These are phyloP conservation scores for Ibidorhyncha struthersii DNA, from an alignment of 2,113 vertebrate species.

Conservation along the genomic window DNA sequence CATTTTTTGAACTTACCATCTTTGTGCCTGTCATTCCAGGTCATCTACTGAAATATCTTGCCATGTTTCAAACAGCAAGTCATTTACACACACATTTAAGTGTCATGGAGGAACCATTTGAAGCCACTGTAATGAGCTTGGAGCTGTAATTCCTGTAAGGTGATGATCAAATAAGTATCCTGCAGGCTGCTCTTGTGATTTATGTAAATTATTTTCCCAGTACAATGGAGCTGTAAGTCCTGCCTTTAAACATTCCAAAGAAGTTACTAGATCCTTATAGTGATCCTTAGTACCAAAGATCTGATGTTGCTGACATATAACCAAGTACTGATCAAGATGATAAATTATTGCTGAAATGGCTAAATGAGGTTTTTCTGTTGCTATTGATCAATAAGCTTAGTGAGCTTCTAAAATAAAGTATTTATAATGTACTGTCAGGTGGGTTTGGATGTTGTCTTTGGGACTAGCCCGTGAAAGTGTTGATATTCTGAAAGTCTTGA, in stretches of 20 bases:
- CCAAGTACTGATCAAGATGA: background rate
- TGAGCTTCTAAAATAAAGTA: background rate
- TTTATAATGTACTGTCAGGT: background rate
- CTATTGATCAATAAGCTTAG: background rate
- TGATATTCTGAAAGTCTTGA: background rate
- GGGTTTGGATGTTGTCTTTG: background rate
- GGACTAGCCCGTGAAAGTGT: background rate
- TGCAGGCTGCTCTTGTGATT: background rate
- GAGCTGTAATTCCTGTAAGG: background rate
- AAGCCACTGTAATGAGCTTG: background rate
- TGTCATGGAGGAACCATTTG: background rate
- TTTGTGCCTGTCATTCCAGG: background rate
- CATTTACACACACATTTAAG: background rate
- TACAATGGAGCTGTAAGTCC: background rate
- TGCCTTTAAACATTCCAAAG: background rate
- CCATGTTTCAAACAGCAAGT: background rate
- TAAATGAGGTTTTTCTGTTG: background rate
- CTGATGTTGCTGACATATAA: background rate
- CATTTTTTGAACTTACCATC: background rate
- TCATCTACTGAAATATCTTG: background rate
- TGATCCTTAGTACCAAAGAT: background rate
- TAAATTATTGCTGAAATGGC: background rate
- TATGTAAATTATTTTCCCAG: background rate
- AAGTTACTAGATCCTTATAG: background rate
- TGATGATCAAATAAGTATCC: background rate